Percentiles rank a stretch among this genome's conserved stretches.
Conservation (phyloP, 2,113 vertebrate species). For the Aplodontia rufa region DNA sequence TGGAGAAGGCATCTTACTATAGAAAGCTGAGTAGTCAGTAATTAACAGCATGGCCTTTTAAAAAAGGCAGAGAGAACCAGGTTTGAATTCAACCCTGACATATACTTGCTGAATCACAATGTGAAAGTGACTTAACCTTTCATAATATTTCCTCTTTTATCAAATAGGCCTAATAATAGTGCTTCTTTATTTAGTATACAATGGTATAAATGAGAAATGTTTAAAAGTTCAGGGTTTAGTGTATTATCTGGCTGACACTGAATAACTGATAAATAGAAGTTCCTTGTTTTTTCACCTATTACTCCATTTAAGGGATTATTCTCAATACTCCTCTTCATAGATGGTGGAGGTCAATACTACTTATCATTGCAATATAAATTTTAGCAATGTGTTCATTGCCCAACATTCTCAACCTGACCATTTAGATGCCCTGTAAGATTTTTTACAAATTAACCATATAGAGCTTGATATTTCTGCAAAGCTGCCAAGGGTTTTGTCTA, state of each 20-base stretch:
- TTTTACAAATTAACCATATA: background rate
- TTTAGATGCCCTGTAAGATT: background rate
- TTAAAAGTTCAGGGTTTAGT: background rate
- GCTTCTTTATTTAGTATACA: background rate
- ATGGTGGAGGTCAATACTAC: background rate
- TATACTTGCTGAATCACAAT: background rate
- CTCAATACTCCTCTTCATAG: background rate
- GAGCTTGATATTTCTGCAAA: background rate
- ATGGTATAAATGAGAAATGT: background rate
- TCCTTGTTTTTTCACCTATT: background rate
- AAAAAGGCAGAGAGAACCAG: background rate
- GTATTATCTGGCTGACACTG: background rate
- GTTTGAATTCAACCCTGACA: background rate
- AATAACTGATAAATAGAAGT: background rate
- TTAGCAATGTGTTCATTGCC: background rate
- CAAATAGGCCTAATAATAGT: background rate
- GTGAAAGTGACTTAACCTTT: background rate
- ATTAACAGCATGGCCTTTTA: conserved; percentile 16
- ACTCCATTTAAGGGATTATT: background rate
- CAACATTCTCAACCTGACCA: background rate
- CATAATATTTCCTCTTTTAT: background rate
- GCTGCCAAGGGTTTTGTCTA: background rate
- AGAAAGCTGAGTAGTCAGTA: background rate
- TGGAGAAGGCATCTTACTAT: background rate
- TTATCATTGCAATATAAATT: background rate